Evolutionary conservation across 2,888 invertebrate species (phyloP).

Genomic region (Aleiodes testaceus): DNA sequence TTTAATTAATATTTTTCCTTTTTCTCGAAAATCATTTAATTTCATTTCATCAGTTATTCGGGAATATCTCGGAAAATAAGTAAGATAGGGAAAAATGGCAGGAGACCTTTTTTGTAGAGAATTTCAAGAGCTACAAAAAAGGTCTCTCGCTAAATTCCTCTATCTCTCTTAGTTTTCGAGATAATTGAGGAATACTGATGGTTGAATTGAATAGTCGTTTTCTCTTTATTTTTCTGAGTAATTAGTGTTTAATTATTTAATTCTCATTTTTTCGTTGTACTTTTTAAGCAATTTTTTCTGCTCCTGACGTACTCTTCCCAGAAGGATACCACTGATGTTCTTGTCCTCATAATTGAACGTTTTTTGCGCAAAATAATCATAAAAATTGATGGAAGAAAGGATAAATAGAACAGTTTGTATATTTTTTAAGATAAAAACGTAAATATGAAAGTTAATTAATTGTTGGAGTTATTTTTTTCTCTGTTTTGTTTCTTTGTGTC

Average conservation of each 20-base stretch:
- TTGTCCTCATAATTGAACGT: background rate
- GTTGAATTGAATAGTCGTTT: no score
- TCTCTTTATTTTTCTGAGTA: background rate
- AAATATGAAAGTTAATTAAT: background rate
- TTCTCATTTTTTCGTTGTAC: conserved; percentile 35
- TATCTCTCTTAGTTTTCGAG: no score
- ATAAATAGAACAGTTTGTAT: conserved; percentile 6
- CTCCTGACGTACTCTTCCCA: conserved; percentile 33
- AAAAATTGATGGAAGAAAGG: no score
- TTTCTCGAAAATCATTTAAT: no score
- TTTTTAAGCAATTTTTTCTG: conserved; percentile 39
- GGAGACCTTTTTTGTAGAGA: no score
- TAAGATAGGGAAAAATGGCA: no score
- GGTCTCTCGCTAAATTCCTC: no score
- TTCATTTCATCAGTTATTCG: no score
- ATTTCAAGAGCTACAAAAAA: no score
- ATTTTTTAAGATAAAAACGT: conserved; percentile 19
- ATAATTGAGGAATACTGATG: no score
- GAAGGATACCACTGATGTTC: no score
- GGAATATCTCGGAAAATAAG: no score
- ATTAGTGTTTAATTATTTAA: conserved; percentile 4
- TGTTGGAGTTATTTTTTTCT: background rate
- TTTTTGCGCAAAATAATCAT: conserved; percentile 4
- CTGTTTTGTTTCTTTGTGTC: background rate
- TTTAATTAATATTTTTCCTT: conserved; percentile 9